phyloP scores from a whole-genome alignment of 2,888 invertebrate species.

The Ichneumoninae sp. region DNA sequence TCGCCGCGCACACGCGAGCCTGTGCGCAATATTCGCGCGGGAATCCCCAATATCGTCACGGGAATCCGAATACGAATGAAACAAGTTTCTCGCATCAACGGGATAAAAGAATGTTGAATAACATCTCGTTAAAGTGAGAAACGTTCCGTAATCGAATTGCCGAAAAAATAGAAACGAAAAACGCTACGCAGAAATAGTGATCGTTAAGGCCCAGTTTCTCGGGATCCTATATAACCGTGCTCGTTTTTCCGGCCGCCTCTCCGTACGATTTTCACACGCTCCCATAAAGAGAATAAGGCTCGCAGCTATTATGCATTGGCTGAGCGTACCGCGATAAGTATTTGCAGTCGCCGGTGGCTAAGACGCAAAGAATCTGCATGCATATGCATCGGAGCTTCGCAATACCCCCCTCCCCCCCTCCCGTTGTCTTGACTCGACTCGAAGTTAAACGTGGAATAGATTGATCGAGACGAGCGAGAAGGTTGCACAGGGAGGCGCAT shows the following conservation, averaged over 20 bases:
- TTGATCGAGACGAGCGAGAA: constrained; percentile 53
- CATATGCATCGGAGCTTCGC: constrained; percentile 56
- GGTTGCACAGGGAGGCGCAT: constrained; percentile 18
- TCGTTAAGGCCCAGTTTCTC: neutral
- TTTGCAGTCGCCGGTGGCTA: constrained; percentile 51
- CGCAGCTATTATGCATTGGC: constrained; percentile 56
- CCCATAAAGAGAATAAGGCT: constrained; percentile 9
- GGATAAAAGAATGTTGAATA: neutral
- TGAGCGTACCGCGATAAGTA: constrained; percentile 49
- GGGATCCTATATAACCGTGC: neutral
- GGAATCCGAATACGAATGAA: neutral
- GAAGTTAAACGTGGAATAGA: constrained; percentile 64
- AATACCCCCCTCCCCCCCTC: neutral
- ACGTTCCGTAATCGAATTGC: neutral
- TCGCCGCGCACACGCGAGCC: too few relatives aligned
- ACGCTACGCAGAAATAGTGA: constrained; percentile 22
- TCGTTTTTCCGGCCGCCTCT: neutral
- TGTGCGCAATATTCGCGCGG: too few relatives aligned
- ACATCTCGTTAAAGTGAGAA: neutral
- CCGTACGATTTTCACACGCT: constrained; percentile 57
- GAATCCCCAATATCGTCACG: too few relatives aligned
- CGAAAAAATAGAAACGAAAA: constrained; percentile 60
- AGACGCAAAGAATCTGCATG: constrained; percentile 52
- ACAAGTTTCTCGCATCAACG: neutral
- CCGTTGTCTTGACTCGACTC: constrained; percentile 41